These are phyloP conservation scores for Myoxocephalus aenaeus DNA, from an alignment of 2,797 vertebrate species.

Conservation along the genomic window DNA sequence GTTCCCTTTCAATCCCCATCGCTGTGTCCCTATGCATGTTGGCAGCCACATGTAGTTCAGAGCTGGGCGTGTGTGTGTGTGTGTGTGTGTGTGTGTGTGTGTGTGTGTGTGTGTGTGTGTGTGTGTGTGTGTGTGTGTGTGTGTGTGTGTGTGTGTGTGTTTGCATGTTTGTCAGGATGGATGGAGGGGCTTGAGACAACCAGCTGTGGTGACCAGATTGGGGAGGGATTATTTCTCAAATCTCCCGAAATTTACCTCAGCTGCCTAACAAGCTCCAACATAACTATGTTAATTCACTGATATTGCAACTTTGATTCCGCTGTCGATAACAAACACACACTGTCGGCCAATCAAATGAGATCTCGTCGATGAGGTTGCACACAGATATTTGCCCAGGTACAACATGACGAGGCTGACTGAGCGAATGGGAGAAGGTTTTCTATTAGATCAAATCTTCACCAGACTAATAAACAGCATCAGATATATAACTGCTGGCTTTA, in stretches of 20 bases:
- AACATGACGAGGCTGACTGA: constrained; percentile 29
- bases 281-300: constrained; percentile 74
- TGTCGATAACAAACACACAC: constrained; percentile 47
- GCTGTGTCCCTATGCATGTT: constrained; percentile 55
- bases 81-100: constrained; percentile 16
- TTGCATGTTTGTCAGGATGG: constrained; percentile 49
- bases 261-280: constrained; percentile 74
- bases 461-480: constrained; percentile 52
- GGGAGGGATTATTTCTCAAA: constrained; percentile 81
- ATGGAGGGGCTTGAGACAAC: constrained; percentile 70
- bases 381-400: constrained; percentile 43
- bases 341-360: constrained; percentile 42
- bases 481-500: constrained; percentile 15
- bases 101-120: constrained; percentile 25
- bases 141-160: constrained; percentile 25
- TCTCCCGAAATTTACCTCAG: constrained; percentile 79
- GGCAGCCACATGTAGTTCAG: constrained; percentile 52
- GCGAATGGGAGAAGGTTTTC: constrained; percentile 5
- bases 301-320: constrained; percentile 56
- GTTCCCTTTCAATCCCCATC: constrained; percentile 51
- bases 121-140: constrained; percentile 4
- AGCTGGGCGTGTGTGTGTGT: constrained; percentile 12
- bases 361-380: constrained; percentile 35
- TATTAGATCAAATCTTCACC: constrained; percentile 25
- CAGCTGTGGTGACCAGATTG: constrained; percentile 85